phyloP scores from a whole-genome alignment of 1,140 invertebrate species.

The Delia radicum region DNA sequence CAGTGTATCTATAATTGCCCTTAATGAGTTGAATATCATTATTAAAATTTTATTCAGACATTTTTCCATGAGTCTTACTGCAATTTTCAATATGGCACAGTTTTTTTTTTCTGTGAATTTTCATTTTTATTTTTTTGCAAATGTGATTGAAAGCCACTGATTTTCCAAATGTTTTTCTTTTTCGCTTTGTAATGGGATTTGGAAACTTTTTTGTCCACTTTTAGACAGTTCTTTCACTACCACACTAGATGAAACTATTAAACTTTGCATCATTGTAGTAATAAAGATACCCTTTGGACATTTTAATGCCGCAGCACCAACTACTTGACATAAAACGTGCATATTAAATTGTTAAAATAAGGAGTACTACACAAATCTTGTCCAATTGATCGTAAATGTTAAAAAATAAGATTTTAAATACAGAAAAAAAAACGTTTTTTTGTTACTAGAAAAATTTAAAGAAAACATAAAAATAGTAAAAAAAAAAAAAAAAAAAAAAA shows the following conservation, averaged over 20 bases:
- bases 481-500: too few relatives aligned
- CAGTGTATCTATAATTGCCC: too few relatives aligned
- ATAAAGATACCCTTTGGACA: constrained; percentile 1
- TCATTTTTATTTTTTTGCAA: background rate
- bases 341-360: constrained; percentile 1
- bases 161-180: background rate
- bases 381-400: too few relatives aligned
- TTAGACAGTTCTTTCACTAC: background rate
- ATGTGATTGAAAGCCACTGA: constrained; percentile 1
- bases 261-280: background rate
- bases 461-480: too few relatives aligned
- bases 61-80: background rate
- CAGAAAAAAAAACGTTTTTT: too few relatives aligned
- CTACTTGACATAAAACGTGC: background rate
- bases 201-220: background rate
- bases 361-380: too few relatives aligned
- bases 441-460: too few relatives aligned
- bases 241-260: too few relatives aligned
- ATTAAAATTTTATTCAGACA: too few relatives aligned
- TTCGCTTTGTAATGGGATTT: background rate
- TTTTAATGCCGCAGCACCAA: background rate
- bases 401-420: too few relatives aligned
- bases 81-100: background rate
- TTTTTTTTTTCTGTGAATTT: background rate
- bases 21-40: too few relatives aligned